phyloP scores from a whole-genome alignment of 2,797 vertebrate genomes.

The Labeo calbasu region DNA sequence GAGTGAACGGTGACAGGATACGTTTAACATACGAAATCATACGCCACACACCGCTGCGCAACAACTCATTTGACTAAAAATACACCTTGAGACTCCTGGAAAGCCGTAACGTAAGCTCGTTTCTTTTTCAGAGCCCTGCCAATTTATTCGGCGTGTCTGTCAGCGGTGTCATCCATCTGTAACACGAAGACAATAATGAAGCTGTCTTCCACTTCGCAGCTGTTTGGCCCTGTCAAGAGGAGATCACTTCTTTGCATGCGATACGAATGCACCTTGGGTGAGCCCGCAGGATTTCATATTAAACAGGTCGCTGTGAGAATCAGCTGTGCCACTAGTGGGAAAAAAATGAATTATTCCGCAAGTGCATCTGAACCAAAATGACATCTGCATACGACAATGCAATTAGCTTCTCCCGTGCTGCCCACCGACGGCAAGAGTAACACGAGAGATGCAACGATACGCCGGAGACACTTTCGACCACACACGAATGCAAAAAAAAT shows the following conservation, averaged over 20 bases:
- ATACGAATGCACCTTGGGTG: conserved; percentile 42
- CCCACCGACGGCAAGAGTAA: conserved; percentile 1
- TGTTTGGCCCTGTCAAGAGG: conserved; percentile 70
- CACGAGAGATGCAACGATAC: conserved; percentile 37
- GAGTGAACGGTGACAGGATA: conserved; percentile 36
- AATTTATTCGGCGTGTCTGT: conserved; percentile 75
- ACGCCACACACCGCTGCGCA: neutral
- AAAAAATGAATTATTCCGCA: conserved; percentile 66
- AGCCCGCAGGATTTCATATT: conserved; percentile 42
- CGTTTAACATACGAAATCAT: conserved; percentile 51
- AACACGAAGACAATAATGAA: conserved; percentile 72
- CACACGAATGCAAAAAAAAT: too few relatives aligned
- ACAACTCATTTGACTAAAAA: conserved; percentile 69
- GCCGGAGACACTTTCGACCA: neutral
- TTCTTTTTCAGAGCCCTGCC: conserved; percentile 68
- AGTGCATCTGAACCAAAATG: conserved; percentile 42
- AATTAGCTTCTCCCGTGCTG: conserved; percentile 47
- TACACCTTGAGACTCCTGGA: conserved; percentile 62
- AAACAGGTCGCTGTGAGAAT: conserved; percentile 60
- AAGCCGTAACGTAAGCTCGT: conserved; percentile 67
- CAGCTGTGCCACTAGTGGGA: conserved; percentile 41
- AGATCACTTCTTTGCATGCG: conserved; percentile 69
- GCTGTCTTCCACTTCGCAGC: conserved; percentile 70
- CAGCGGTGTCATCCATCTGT: conserved; percentile 74
- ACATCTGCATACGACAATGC: conserved; percentile 67